Evolutionary conservation across 2,113 vertebrate genomes (phyloP).

Genomic region (Heteronetta atricapilla): DNA sequence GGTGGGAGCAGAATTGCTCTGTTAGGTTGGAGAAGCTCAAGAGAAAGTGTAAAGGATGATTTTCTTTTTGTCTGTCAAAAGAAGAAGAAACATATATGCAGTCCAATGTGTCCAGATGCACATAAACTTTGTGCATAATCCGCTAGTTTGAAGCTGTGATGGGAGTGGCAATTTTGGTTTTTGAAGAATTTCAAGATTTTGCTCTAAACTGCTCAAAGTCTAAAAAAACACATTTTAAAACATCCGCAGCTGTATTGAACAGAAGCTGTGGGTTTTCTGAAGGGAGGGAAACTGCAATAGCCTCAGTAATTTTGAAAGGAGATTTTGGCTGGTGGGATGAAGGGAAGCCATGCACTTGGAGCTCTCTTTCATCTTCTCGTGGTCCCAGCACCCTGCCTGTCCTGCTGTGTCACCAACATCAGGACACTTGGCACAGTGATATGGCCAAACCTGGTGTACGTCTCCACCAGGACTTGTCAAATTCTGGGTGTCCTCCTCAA

Average conservation of each 20-base stretch:
- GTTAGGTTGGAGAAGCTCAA: not conserved
- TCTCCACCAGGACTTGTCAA: not conserved
- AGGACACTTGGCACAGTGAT: not conserved
- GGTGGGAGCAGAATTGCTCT: not conserved
- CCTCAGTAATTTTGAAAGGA: not conserved
- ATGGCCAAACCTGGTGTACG: not conserved
- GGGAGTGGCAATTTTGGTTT: not conserved
- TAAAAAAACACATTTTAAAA: not conserved
- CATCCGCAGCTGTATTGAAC: not conserved
- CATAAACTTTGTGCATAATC: not conserved
- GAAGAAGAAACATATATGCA: not conserved
- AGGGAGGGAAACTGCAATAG: not conserved
- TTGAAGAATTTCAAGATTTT: not conserved
- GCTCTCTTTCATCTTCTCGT: rapidly evolving
- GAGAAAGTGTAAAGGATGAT: not conserved
- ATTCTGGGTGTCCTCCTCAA: not conserved
- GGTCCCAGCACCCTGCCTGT: not conserved
- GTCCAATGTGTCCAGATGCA: not conserved
- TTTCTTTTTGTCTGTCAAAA: not conserved
- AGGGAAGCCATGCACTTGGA: not conserved
- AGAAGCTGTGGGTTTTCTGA: not conserved
- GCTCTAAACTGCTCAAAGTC: not conserved
- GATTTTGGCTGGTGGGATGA: not conserved
- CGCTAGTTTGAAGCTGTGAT: rapidly evolving
- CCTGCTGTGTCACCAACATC: not conserved